phyloP scores from a whole-genome alignment of 2,113 vertebrate genomes.

The Toxotes jaculatrix region DNA sequence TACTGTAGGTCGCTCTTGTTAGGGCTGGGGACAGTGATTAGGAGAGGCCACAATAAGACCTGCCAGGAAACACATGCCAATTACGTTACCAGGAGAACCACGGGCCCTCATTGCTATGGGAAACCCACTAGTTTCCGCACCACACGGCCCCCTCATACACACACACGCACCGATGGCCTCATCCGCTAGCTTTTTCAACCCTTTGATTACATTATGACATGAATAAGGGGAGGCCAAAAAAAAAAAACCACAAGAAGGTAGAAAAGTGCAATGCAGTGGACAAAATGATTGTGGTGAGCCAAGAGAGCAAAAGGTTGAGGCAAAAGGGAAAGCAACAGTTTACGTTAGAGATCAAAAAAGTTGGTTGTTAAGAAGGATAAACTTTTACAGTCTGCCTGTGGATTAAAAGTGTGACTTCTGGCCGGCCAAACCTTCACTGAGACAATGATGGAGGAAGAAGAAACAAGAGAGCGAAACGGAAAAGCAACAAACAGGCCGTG shows the following conservation, averaged over 20 bases:
- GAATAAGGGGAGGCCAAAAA: constrained; percentile 38
- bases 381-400: constrained; percentile 29
- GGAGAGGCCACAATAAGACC: constrained; percentile 82
- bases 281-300: constrained; percentile 20
- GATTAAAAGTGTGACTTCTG: constrained; percentile 39
- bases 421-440: constrained; percentile 8
- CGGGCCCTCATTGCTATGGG: constrained; percentile 79
- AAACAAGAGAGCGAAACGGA: not conserved
- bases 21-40: constrained; percentile 83
- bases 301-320: constrained; percentile 31
- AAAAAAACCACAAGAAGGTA: not conserved
- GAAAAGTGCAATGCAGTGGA: constrained; percentile 12
- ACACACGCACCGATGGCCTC: constrained; percentile 27
- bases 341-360: constrained; percentile 25
- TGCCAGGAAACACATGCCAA: constrained; percentile 85
- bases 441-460: not conserved
- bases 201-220: constrained; percentile 72
- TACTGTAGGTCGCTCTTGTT: constrained; percentile 82
- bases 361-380: constrained; percentile 29
- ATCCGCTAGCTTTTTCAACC: constrained; percentile 54
- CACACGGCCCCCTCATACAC: constrained; percentile 19
- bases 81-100: constrained; percentile 85
- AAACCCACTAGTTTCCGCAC: constrained; percentile 69
- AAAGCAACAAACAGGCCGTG: constrained; percentile 35
- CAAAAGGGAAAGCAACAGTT: constrained; percentile 34